Conservation (phyloP, 1,140 invertebrate genomes). For the Drosophila parvula region DNA sequence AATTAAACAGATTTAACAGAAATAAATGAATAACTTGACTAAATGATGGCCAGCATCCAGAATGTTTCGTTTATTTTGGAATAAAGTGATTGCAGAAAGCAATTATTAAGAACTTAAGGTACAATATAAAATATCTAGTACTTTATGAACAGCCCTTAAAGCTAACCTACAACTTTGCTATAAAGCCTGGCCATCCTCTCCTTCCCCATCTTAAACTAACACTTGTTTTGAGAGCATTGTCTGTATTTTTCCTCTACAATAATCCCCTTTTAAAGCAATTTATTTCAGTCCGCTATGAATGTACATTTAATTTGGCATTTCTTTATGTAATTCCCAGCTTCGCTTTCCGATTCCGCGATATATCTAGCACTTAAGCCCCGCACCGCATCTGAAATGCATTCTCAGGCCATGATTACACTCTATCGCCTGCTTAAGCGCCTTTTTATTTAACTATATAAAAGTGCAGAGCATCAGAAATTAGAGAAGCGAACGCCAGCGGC, state of each 20-base stretch:
- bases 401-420: slow-evolving; percentile 51
- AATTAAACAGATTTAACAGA: neutral
- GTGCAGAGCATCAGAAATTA: slow-evolving; percentile 76
- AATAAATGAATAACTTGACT: neutral
- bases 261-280: neutral
- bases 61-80: too few relatives aligned
- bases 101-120: too few relatives aligned
- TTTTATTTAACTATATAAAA: slow-evolving; percentile 80
- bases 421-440: slow-evolving; percentile 64
- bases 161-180: neutral
- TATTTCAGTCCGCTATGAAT: slow-evolving; percentile 4
- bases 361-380: neutral
- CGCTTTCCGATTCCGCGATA: slow-evolving; percentile 2
- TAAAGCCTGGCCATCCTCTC: too few relatives aligned
- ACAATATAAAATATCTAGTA: too few relatives aligned
- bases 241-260: neutral
- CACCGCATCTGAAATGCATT: slow-evolving; percentile 30
- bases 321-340: neutral
- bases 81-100: too few relatives aligned
- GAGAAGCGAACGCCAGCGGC: slow-evolving; percentile 73
- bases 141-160: neutral
- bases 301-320: slow-evolving; percentile 29
- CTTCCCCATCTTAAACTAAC: neutral
- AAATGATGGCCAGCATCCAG: neutral
- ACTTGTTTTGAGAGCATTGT: neutral